Conservation (phyloP, 2,888 invertebrate genomes). For the Rotaria magnacalcarata region DNA sequence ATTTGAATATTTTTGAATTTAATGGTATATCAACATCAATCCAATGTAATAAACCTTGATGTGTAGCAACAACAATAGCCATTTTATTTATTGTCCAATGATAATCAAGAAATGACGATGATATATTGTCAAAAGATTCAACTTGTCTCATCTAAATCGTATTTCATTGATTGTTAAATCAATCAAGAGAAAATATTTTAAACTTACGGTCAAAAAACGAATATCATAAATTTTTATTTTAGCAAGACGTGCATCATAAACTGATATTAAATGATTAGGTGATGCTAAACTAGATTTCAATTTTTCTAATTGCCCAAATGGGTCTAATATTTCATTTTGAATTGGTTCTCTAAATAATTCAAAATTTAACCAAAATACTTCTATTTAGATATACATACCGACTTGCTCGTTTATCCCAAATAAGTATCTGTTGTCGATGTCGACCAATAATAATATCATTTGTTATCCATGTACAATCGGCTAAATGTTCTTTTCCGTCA, state of each 20-base stretch:
- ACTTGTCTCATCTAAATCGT: slow-evolving; percentile 31
- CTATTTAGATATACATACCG: neutral
- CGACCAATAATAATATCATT: neutral
- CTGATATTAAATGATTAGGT: neutral
- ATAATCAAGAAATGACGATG: slow-evolving; percentile 28
- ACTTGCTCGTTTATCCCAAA: slow-evolving; percentile 27
- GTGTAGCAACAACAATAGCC: slow-evolving; percentile 23
- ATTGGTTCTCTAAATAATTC: neutral
- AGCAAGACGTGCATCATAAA: neutral
- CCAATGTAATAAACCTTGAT: slow-evolving; percentile 29
- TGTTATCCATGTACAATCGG: slow-evolving; percentile 29
- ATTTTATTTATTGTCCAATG: slow-evolving; percentile 3
- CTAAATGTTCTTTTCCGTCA: slow-evolving; percentile 15
- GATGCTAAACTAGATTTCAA: slow-evolving; percentile 10
- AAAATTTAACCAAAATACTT: neutral
- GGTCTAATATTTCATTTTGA: neutral
- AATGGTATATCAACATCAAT: neutral
- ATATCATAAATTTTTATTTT: slow-evolving; percentile 35
- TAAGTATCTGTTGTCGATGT: neutral
- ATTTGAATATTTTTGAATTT: neutral
- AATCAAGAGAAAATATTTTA: neutral
- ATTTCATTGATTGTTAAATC: neutral
- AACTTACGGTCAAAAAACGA: slow-evolving; percentile 23
- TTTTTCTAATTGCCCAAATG: neutral
- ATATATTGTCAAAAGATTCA: neutral